Percentiles rank a stretch among this genome's conserved stretches.
Evolutionary conservation across 1,140 invertebrate species (phyloP).

Genomic region (Spodoptera frugiperda): DNA sequence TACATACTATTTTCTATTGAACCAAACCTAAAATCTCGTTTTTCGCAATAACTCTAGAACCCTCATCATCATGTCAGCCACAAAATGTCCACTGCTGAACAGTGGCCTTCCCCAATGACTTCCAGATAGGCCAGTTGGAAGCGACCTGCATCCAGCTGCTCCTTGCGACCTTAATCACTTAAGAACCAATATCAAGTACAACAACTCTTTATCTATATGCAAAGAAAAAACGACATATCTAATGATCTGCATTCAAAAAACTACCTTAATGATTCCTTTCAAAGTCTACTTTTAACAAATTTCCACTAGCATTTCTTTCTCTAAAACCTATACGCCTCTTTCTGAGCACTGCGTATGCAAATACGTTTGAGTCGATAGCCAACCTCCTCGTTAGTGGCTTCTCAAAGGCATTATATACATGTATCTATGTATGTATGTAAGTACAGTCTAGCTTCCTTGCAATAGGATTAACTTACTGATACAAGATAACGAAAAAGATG

Average conservation of each 20-base stretch:
- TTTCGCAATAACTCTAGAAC: too few species aligned
- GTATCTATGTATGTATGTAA: not conserved
- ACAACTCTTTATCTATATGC: too few species aligned
- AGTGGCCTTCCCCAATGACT: too few species aligned
- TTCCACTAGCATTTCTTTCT: conserved; percentile 17
- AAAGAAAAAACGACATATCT: too few species aligned
- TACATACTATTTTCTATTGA: too few species aligned
- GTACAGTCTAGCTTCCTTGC: not conserved
- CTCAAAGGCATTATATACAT: conserved; percentile 32
- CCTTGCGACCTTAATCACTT: too few species aligned
- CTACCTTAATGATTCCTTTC: not conserved
- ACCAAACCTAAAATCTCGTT: too few species aligned
- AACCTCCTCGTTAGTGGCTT: conserved; percentile 33
- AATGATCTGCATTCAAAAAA: not conserved
- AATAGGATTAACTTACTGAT: conserved; percentile 32
- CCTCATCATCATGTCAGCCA: too few species aligned
- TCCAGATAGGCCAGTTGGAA: too few species aligned
- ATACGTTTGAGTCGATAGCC: conserved; percentile 34
- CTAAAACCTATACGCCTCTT: conserved; percentile 24
- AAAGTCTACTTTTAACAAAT: conserved; percentile 10
- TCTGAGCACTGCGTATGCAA: conserved; percentile 35
- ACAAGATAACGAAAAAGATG: conserved; percentile 11
- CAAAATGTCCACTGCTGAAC: too few species aligned
- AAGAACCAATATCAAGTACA: too few species aligned
- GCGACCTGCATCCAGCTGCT: too few species aligned